A percentile compares a stretch with the other conserved stretches of the same genome.
phyloP scores from a whole-genome alignment of 2,797 vertebrate genomes.

The Eospalax fontanierii region DNA sequence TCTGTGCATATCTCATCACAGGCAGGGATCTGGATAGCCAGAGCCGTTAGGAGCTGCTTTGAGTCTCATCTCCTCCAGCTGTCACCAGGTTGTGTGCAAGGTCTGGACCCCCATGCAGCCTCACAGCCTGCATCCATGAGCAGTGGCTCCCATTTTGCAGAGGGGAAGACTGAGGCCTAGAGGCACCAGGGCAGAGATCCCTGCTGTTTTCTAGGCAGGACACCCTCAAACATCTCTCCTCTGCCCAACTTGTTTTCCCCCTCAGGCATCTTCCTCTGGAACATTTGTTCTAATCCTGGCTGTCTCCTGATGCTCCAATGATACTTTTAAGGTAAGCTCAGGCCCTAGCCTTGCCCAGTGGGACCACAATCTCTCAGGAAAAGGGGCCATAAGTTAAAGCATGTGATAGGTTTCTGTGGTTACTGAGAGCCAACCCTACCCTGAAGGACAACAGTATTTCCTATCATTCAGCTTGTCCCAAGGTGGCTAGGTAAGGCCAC shows the following conservation, averaged over 20 bases:
- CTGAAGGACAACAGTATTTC: not conserved
- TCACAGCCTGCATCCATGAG: not conserved
- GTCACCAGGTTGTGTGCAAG: conserved; percentile 19
- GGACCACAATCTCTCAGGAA: not conserved
- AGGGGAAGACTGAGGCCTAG: not conserved
- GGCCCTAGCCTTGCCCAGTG: too few species aligned
- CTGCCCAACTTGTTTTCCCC: not conserved
- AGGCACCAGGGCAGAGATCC: not conserved
- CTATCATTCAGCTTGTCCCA: not conserved
- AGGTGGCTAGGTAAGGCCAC: not conserved
- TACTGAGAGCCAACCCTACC: not conserved
- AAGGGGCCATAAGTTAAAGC: not conserved
- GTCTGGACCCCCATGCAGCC: not conserved
- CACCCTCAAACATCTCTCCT: not conserved
- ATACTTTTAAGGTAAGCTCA: not conserved
- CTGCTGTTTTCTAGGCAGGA: not conserved
- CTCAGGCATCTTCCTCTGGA: not conserved
- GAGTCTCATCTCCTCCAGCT: conserved; percentile 52
- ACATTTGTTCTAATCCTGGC: not conserved
- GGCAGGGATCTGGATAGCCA: conserved; percentile 54
- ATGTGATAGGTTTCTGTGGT: not conserved
- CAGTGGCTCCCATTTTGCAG: not conserved
- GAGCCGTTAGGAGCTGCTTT: conserved; percentile 67
- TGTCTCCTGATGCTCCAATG: not conserved
- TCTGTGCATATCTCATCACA: not conserved